Base-by-base conservation (phyloP, 2,797 vertebrate species). In the Acanthopagrus latus region DNA sequence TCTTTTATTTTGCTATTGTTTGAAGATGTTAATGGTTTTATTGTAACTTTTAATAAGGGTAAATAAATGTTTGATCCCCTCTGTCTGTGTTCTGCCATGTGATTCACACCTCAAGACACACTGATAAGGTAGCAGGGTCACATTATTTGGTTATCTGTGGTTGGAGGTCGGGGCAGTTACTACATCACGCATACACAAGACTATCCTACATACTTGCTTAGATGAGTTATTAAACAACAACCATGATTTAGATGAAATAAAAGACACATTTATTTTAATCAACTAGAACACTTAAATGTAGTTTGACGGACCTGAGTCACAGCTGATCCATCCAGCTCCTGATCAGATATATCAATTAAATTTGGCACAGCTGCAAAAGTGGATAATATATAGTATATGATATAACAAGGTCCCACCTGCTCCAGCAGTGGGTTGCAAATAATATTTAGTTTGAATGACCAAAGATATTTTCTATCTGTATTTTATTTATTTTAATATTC, bases 1-100 rank as follows among this genome's bases (percentile, higher is more conserved):
- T 96, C 87, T 97, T 97, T 96, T 27, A 97, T 97, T 95, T 96
- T 95, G 95, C 96, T 98, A 97, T 97, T 87, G 95, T 95, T 96
- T 96, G 94, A 95, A 95, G 94, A 94, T 96, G 96, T 96, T 93
- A 88, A 95, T 94, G 90, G 92, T 95, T 95, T 95, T 95, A 95
- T 93, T 96, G 95, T 96, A 96, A 94, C 91, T 94, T 95, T 95
- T 95, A 94, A 92, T 94, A 95, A 95, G 94, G 93, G 91, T 95
- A 95, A 95, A 96, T 96, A 96, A 96, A 96, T 95, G 94, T 95
- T 94, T 76, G 88, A 93, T 95, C 94, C 93, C 90, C 91, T 92
- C 90, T 74, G 80, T 84, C 72, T 80, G 90, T 79, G 75, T 92
- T 78, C 63, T 67, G 87, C 27, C 74, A 91, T 82, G 62, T 92